These are phyloP conservation scores for Vultur gryphus DNA, from an alignment of 2,797 vertebrate genomes.

Conservation along the genomic window DNA sequence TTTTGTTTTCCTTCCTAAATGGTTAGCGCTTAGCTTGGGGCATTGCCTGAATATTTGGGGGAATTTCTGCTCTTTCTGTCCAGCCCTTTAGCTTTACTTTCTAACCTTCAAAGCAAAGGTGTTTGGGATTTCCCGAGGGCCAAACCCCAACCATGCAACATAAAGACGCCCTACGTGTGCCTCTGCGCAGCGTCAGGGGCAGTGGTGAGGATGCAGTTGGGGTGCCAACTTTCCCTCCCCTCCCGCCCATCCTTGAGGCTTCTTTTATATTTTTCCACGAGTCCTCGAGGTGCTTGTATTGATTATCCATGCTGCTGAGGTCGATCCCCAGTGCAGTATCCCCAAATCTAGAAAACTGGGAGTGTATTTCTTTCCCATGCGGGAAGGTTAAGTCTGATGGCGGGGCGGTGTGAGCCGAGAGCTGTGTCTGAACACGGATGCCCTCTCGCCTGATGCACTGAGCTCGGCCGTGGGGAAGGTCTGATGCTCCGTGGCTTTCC, in stretches of 20 bases:
- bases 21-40: background rate
- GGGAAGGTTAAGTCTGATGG: background rate
- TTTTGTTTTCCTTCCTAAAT: background rate
- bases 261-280: rapidly evolving
- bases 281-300: background rate
- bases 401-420: background rate
- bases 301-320: background rate
- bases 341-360: background rate
- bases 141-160: rapidly evolving
- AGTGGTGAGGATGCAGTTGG: background rate
- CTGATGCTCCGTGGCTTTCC: background rate
- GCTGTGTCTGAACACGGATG: rapidly evolving
- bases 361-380: background rate
- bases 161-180: background rate
- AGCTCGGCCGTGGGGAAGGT: background rate
- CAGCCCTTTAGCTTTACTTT: background rate
- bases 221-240: background rate
- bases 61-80: background rate
- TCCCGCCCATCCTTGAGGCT: background rate
- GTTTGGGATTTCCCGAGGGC: background rate
- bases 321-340: background rate
- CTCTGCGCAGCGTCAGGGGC: rapidly evolving
- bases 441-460: background rate
- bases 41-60: background rate
- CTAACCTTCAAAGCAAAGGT: background rate